These are phyloP conservation scores for Euzetes globulus DNA, from an alignment of 2,888 invertebrate species.

Conservation along the genomic window DNA sequence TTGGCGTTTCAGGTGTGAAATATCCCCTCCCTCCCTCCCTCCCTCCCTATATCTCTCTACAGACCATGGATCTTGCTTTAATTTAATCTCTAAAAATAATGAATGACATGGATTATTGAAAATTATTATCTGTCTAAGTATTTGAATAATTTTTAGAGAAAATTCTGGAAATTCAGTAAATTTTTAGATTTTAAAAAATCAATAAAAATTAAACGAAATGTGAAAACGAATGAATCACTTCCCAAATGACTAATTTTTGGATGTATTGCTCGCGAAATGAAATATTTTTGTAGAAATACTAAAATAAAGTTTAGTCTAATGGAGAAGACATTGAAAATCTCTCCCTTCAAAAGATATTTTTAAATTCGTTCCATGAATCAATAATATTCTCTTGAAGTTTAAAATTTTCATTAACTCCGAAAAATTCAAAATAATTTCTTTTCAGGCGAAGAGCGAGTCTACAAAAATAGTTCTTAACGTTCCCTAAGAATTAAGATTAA, in stretches of 20 bases:
- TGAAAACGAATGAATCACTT: neutral
- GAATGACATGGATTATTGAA: too few species aligned
- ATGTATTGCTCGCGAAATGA: neutral
- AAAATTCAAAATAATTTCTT: neutral
- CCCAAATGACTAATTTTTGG: neutral
- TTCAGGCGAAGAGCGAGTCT: neutral
- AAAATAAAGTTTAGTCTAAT: neutral
- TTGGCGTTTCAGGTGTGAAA: too few species aligned
- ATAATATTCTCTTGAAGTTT: neutral
- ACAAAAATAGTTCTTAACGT: neutral
- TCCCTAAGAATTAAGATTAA: neutral
- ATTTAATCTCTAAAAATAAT: too few species aligned
- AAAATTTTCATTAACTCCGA: neutral
- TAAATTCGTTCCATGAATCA: slow-evolving; percentile 14
- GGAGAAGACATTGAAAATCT: neutral
- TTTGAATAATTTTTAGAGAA: too few species aligned
- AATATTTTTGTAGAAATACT: neutral
- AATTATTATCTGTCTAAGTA: too few species aligned
- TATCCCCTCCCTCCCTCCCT: too few species aligned
- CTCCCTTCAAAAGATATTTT: neutral
- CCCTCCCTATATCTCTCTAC: too few species aligned
- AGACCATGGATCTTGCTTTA: too few species aligned
- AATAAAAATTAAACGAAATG: neutral
- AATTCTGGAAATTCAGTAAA: neutral
- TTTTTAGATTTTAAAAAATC: neutral